Percentiles rank a stretch among this genome's conserved stretches.
Evolutionary conservation across 2,797 vertebrate genomes (phyloP).

Genomic region (Heliangelus exortis): DNA sequence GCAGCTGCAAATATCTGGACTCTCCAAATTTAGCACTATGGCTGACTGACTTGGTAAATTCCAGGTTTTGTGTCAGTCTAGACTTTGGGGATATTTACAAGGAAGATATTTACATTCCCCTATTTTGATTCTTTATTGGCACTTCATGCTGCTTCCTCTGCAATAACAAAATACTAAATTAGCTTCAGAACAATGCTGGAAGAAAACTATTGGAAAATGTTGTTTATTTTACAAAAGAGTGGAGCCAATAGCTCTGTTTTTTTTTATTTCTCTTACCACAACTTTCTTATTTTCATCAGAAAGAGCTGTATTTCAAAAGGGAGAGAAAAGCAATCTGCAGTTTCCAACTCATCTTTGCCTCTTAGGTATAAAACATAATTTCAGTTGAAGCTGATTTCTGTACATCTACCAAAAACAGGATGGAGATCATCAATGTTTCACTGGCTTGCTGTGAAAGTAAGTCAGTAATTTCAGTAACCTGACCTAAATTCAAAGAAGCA

Average conservation of each 20-base stretch:
- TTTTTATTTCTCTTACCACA: neutral
- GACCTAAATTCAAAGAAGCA: neutral
- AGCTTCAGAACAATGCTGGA: neutral
- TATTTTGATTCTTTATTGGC: neutral
- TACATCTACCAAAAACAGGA: neutral
- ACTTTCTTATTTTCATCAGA: neutral
- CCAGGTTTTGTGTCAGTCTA: neutral
- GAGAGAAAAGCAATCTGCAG: neutral
- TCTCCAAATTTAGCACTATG: neutral
- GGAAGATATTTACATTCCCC: neutral
- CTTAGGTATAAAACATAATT: neutral
- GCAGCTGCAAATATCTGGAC: neutral
- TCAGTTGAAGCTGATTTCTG: neutral
- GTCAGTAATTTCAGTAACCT: neutral
- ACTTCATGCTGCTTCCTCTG: neutral
- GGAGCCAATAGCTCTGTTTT: neutral
- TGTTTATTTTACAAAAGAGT: neutral
- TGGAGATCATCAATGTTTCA: neutral
- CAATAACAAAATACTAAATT: neutral
- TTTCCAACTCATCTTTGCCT: neutral
- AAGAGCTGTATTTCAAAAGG: neutral
- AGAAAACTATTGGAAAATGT: neutral
- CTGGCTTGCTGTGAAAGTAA: neutral
- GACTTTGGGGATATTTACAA: neutral
- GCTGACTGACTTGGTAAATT: neutral